Base-by-base conservation (phyloP, 1,140 invertebrate species). In the Zaprionus inermis region DNA sequence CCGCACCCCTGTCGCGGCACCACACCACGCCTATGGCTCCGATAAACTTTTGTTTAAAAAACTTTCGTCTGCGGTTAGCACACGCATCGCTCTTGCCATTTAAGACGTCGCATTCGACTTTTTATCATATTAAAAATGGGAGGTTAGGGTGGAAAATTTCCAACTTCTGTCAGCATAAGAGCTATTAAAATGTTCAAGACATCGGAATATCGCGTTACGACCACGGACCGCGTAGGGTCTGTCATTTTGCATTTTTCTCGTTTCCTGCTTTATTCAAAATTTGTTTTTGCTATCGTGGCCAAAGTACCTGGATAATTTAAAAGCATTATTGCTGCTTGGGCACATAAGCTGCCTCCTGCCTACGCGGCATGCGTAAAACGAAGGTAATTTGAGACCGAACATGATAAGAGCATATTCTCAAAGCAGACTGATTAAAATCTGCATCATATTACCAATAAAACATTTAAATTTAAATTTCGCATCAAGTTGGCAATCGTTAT, bases 201-300 rank as follows among this genome's bases (percentile, higher is more conserved):
- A 65, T 65, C 63, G n/a, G 20, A 24, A 65, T 65, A 65, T 56
- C 52, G 63, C 28, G 36, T 56, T 34, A 56, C 52, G 63, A 46
- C 34, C 61, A 32, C 51, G 34, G 2, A 41, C n/a, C 10, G 11
- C 1, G n/a, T 46, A 10, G 9, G 5, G 22, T 6, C 22, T 52
- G 12, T 49, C 12, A 22, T 66, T 22, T 65, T 67, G 7, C 38
- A n/a, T 44, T 16, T 41, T 7, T 16, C 38, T 32, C 30, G 5
- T 4, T 24, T 24, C 4, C 1, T 24, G 22, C 3, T 7, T 4
- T 32, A 9, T 32, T 28, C 28, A 28, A 28, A 2, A 32, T 52
- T 65, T 11, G 16, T 46, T 70, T 30, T 14, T 41, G 24, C n/a
- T 59, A 49, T 60, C 16, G 9, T 28, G 36, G 22, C 14, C 30